Evolutionary conservation across 2,113 vertebrate genomes (phyloP), one percentile per base, ranked within the genome.

Genomic region (Semicossyphus pulcher): DNA sequence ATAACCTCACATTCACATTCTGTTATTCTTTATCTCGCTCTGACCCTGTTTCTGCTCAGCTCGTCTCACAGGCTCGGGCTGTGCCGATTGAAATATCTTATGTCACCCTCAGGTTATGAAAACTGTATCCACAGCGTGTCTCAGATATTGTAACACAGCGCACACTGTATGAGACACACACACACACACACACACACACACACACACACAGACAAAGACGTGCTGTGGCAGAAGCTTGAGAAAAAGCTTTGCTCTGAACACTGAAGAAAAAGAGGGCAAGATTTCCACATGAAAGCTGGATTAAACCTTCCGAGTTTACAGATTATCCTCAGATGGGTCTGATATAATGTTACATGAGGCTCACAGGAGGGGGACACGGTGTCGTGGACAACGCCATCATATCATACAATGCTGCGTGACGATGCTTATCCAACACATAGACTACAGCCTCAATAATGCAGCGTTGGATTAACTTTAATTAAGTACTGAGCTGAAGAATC

Each of bases 31-130:
- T 48, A 79, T 86, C 76, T 80, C 51, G 71, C 56, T 62, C 54
- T 74, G 66, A 75, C 51, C 74, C 62, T 76, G 73, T 79, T 73
- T 83, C 60, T 66, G n/a, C 37, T 64, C 70, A 78, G 70, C 67
- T 25, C 58, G 59, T 62, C 72, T 59, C 75, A 60, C 51, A 76
- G 60, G 54, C 56, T 51, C 1, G 2, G 32, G 14, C 16, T 29
- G 29, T 12, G 28, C 37, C 41, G 49, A 47, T 59, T 63, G 54
- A 76, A 73, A 71, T 47, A 77, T 72, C 64, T 75, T 34, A 61
- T 80, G 56, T 83, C 66, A 58, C 32, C 75, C 63, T 47, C 10
- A 26, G 54, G 39, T 78, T 73, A 78, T 51, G 61, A 68, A 79
- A 79, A 61, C 42, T 4, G 15, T 48, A 48, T 78, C 16, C 8